These are phyloP conservation scores for Myotis myotis DNA, from an alignment of 2,797 vertebrate species.

Conservation along the genomic window DNA sequence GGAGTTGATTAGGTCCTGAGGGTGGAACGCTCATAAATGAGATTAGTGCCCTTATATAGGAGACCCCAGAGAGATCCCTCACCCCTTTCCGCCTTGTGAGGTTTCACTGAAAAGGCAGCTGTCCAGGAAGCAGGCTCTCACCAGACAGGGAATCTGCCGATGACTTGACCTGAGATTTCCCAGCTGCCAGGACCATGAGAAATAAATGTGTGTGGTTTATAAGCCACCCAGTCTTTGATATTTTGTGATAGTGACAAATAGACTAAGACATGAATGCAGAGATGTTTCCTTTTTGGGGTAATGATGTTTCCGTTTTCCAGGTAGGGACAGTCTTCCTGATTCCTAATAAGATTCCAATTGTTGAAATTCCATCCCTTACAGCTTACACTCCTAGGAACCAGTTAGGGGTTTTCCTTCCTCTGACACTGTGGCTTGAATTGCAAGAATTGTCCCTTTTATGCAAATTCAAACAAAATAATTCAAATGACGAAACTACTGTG, in stretches of 20 bases:
- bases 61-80: background rate
- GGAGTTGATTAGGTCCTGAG: background rate
- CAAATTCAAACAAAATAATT: slow-evolving; percentile 22
- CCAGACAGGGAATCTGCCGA: background rate
- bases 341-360: background rate
- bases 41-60: background rate
- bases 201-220: background rate
- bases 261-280: background rate
- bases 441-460: background rate
- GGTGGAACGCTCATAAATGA: background rate
- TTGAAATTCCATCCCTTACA: background rate
- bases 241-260: background rate
- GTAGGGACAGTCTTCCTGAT: background rate
- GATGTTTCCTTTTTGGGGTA: background rate
- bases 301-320: background rate
- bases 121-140: background rate
- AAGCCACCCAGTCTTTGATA: background rate
- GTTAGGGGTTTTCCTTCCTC: background rate
- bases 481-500: background rate
- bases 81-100: background rate
- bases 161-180: background rate
- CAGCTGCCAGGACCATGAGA: background rate
- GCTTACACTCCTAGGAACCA: background rate
- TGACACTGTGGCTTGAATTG: background rate
- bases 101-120: background rate